Evolutionary conservation across 92 coral and sea anemone genomes (phyloP).

Genomic region (Muricea muricata): DNA sequence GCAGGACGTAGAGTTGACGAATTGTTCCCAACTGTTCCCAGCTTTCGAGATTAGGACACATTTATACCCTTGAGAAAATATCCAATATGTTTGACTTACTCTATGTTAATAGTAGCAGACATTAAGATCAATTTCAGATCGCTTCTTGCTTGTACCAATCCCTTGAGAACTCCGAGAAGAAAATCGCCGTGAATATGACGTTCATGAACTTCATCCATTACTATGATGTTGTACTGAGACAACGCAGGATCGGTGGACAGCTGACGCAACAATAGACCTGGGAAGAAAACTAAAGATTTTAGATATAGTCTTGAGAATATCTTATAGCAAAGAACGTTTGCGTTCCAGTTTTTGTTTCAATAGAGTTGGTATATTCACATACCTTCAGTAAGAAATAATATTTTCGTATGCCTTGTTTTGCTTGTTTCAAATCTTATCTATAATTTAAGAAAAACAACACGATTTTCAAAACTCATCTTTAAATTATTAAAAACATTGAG

Average conservation of each 20-base stretch:
- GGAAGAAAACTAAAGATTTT: background rate
- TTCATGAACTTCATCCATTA: slow-evolving; percentile 97
- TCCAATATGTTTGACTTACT: slow-evolving; percentile 56
- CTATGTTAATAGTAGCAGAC: slow-evolving; percentile 98
- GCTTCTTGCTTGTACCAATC: slow-evolving; percentile 84
- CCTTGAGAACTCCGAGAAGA: slow-evolving; percentile 87
- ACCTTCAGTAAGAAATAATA: slow-evolving; percentile 98
- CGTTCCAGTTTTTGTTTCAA: background rate
- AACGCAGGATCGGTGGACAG: slow-evolving; percentile 92
- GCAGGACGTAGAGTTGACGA: too few relatives aligned
- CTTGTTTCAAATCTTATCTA: slow-evolving; percentile 97
- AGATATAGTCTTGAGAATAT: background rate
- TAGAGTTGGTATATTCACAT: background rate
- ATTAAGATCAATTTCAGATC: slow-evolving; percentile 91
- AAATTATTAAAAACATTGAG: too few relatives aligned
- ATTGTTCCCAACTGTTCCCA: too few relatives aligned
- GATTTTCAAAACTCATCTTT: too few relatives aligned
- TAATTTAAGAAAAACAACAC: too few relatives aligned
- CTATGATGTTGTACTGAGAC: slow-evolving; percentile 87
- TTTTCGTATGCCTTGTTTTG: slow-evolving; percentile 90
- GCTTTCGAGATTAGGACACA: too few relatives aligned
- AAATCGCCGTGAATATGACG: slow-evolving; percentile 98
- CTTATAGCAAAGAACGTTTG: background rate
- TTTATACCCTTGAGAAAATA: too few relatives aligned
- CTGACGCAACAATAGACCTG: slow-evolving; percentile 91